Base-by-base conservation (phyloP, 2,888 invertebrate genomes). In the Ptycholaimellus sp. region DNA sequence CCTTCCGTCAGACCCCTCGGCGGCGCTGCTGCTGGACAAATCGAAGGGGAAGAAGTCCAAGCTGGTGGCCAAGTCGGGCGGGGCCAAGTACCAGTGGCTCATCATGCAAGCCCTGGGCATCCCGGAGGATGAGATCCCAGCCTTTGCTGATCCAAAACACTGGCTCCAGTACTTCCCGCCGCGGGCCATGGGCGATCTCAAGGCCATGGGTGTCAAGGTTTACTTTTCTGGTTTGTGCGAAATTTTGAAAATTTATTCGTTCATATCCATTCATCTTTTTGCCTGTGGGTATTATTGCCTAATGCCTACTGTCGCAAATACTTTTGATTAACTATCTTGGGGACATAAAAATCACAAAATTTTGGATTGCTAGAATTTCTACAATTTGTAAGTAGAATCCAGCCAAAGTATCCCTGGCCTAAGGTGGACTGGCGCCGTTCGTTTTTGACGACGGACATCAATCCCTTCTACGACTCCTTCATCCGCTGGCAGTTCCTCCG, bases 111-210 rank as follows among this genome's bases (percentile, higher is more conserved):
- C 79, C 53, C 65, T 96, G 39, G 90, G 85, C 0, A 64, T 99
- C 33, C 58, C 67, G 2, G 77, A 93, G 56, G 75, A 78, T n/a
- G 85, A 93, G 55, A 93, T 99, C 29, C 70, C 71, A 42, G 68
- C 75, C 47, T 99, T 96, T 68, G 76, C 87, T 16, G 73, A 90
- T 62, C 72, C 79, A 2, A 65, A 70, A 37, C 71, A 87, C 59
- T 96, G 96, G 96, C 66, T 99, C n/a, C 72, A 78, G 46, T 93
- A 87, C 60, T 96, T 99, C 57, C 93, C 96, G 37, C 85, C 83
- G 1, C 65, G 75, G 42, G 76, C 82, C 48, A 73, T 80, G 14
- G 55, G 70, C 42, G 96, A 96, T 66, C 67, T 96, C 40, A 74
- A 73, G 55, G 68, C 70, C 38, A 75, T 93, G 69, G 96, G 96